Base-by-base conservation (phyloP, 2,113 vertebrate genomes). In the Morone saxatilis region DNA sequence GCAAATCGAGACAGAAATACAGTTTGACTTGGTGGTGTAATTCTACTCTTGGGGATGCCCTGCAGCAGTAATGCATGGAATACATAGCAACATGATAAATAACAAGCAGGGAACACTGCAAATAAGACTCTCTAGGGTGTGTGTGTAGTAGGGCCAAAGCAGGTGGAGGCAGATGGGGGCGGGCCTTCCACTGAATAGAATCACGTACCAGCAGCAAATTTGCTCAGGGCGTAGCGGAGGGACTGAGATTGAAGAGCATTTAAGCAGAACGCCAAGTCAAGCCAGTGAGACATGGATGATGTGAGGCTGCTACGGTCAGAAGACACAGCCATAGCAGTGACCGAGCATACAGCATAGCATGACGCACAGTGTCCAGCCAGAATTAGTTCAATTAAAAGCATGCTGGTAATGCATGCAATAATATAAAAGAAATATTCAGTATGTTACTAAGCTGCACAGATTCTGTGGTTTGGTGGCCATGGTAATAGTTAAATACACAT, bases 381-480 rank as follows among this genome's bases (percentile, higher is more conserved):
- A 87, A 76, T 78, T 77, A 86, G 74, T 83, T 79, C 11, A 50
- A 85, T 87, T 78, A 84, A 86, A 86, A 89, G 93, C 92, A 94
- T 94, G 93, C 85, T 85, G 77, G 59, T 84, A 86, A 92, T 86
- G 93, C 92, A 94, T 93, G 93, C 87, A 38, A 62, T 68, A 67
- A 76, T 74, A 78, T 54, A 83, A 85, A 81, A 80, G 25, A 91
- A 76, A 82, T 81, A 76, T 80, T 79, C 76, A 84, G 71, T 86
- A 84, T 77, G 82, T 89, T 74, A 89, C 73, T 51, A 31, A 75
- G 77, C 79, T 88, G 71, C 86, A 88, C 87, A 88, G 74, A 89
- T 83, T 84, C 82, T 79, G 86, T 80, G 67, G 84, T 79, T 72
- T 66, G 66, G 48, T 75, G 73, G 86, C 76, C 76, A 72, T 87